Base-by-base conservation (phyloP, 2,113 vertebrate genomes). In the Perca schrenkii region DNA sequence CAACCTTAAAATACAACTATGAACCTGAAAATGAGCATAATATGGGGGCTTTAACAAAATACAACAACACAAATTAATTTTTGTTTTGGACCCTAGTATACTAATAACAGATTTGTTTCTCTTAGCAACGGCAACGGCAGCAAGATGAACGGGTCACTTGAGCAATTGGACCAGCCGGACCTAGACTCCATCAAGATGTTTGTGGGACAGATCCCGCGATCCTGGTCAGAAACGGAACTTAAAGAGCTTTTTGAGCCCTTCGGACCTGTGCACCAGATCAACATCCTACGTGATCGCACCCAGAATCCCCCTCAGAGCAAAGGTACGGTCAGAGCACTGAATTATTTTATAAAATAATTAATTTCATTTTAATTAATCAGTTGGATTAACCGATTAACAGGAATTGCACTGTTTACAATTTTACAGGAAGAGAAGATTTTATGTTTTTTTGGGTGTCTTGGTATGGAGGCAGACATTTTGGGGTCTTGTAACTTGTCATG, bases 141-240 rank as follows among this genome's bases (percentile, higher is more conserved):
- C 97, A 98, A 98, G 94, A 98, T 99, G 98, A 99, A 99, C 86
- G 98, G 97, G 92, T 97, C 97, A 89, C 95, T 99, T 96, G 98
- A 99, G 94, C 97, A 99, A 91, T 96, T 97, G 92, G 98, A 99
- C 94, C 98, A 99, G 90, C 98, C 98, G 74, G 98, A 99, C 94
- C 97, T 96, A 72, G 98, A 99, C 95, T 96, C 97, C 94, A 99
- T 99, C 97, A 99, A 99, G 96, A 99, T 99, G 98, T 99, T 99
- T 93, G 98, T 99, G 90, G 98, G 98, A 92, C 98, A 99, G 94
- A 97, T 99, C 91, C 98, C 98, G 21, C 95, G 98, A 82, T 96
- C 98, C 21, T 99, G 98, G 98, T 97, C 97, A 28, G 98, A 99
- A 96, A 99, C 98, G 69, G 98, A 99, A 94, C 96, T 99, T 77